Percentiles rank a stretch among this genome's conserved stretches.
Conservation (phyloP, 2,113 vertebrate species). For the Onychostruthus taczanowskii region DNA sequence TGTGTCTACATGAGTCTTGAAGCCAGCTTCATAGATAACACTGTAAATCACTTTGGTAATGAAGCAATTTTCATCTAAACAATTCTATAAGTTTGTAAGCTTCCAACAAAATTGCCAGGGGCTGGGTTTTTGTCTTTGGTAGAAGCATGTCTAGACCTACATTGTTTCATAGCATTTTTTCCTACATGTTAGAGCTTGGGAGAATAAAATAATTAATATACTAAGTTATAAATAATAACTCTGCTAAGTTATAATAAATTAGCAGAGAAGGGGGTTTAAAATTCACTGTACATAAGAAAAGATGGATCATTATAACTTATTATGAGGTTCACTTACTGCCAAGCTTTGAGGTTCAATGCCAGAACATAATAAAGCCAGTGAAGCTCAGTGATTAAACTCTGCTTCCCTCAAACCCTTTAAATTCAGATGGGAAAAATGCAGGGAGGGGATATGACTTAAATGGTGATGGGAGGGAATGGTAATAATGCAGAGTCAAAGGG, state of each 20-base stretch:
- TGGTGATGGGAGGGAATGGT: neutral
- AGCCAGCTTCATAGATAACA: neutral
- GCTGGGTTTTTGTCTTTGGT: neutral
- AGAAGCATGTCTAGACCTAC: neutral
- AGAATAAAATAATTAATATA: slow-evolving; percentile 6
- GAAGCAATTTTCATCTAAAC: neutral
- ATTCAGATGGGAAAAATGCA: slow-evolving; percentile 9
- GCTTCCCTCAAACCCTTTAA: neutral
- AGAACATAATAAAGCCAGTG: neutral
- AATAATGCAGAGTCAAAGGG: neutral
- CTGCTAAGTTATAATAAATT: slow-evolving; percentile 35
- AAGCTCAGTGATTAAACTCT: slow-evolving; percentile 11
- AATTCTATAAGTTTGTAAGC: neutral
- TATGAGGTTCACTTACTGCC: neutral
- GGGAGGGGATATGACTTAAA: slow-evolving; percentile 3
- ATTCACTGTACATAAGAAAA: neutral
- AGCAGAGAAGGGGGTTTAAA: neutral
- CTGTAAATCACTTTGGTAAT: neutral
- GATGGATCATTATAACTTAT: neutral
- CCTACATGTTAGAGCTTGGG: neutral
- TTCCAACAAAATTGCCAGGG: neutral
- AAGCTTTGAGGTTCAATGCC: neutral
- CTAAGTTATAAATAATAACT: too few species aligned
- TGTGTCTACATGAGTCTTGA: neutral
- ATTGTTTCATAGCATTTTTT: neutral